Evolutionary conservation across 92 coral and sea anemone species (phyloP).

Genomic region (Zoanthus solanderi): DNA sequence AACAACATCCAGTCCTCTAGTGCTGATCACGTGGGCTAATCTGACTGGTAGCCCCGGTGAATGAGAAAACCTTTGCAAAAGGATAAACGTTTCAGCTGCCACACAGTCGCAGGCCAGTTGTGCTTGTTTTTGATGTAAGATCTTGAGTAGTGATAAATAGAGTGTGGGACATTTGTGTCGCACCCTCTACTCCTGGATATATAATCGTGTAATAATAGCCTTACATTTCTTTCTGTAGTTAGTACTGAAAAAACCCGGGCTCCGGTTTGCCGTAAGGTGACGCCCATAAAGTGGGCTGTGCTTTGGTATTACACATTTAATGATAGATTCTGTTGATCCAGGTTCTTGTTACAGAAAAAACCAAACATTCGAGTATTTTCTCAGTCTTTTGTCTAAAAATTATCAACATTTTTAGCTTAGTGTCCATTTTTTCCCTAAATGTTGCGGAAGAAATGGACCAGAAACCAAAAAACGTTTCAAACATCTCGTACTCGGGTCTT

Average conservation of each 20-base stretch:
- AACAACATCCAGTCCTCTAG: slow-evolving; percentile 41
- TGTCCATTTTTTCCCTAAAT: not conserved
- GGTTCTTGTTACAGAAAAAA: not conserved
- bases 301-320: not conserved
- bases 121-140: slow-evolving; percentile 40
- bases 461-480: not conserved
- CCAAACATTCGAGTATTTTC: slow-evolving; percentile 5
- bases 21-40: slow-evolving; percentile 23
- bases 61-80: slow-evolving; percentile 29
- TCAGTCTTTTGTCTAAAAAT: not conserved
- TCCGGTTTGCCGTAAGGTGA: slow-evolving; percentile 31
- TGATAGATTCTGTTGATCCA: not conserved
- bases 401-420: not conserved
- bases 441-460: not conserved
- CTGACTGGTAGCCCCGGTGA: slow-evolving; percentile 14
- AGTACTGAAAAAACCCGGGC: slow-evolving; percentile 8
- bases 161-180: not conserved
- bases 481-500: not conserved
- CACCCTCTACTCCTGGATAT: slow-evolving; percentile 3
- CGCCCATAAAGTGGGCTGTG: slow-evolving; percentile 24
- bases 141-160: slow-evolving; percentile 22
- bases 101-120: slow-evolving; percentile 33
- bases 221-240: slow-evolving; percentile 3
- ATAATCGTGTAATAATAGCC: slow-evolving; percentile 14
- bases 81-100: slow-evolving; percentile 43